These are phyloP conservation scores for Bombyx huttoni DNA, from an alignment of 2,888 invertebrate genomes.

Conservation along the genomic window DNA sequence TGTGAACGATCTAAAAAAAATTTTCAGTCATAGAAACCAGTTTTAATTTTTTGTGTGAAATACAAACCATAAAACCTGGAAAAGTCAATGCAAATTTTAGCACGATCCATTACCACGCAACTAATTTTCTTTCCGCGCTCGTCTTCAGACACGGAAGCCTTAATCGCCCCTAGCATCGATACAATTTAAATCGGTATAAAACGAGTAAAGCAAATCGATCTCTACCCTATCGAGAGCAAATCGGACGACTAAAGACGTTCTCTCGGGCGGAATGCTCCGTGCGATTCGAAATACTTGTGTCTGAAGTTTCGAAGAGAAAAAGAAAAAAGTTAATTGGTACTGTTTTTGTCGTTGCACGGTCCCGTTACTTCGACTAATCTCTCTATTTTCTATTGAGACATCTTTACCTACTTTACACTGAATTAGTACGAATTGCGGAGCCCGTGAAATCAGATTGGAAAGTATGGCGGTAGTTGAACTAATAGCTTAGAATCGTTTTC, in stretches of 20 bases:
- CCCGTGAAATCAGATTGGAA: constrained; percentile 8
- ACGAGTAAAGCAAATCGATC: constrained; percentile 62
- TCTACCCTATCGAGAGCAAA: constrained; percentile 63
- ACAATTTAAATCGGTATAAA: constrained; percentile 66
- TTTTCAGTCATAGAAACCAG: too few species aligned
- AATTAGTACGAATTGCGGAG: constrained; percentile 18
- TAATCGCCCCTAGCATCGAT: constrained; percentile 61
- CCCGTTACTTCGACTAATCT: constrained; percentile 52
- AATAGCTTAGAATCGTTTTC: constrained; percentile 1
- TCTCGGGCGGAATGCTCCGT: constrained; percentile 46
- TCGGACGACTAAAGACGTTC: constrained; percentile 62
- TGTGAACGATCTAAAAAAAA: too few species aligned
- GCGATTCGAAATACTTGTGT: constrained; percentile 56
- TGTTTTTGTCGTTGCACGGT: constrained; percentile 52
- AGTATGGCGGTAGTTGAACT: constrained; percentile 11
- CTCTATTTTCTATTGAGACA: constrained; percentile 33
- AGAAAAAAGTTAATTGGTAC: constrained; percentile 64
- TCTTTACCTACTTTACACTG: constrained; percentile 31
- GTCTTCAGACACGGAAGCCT: constrained; percentile 40
- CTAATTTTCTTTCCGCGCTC: constrained; percentile 42
- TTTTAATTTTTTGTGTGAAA: neutral
- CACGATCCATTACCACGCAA: constrained; percentile 19
- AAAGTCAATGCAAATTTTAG: constrained; percentile 3
- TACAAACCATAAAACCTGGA: neutral
- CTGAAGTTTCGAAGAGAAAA: constrained; percentile 30